phyloP scores from a whole-genome alignment of 2,797 vertebrate species.

The Sebastes jordani region DNA sequence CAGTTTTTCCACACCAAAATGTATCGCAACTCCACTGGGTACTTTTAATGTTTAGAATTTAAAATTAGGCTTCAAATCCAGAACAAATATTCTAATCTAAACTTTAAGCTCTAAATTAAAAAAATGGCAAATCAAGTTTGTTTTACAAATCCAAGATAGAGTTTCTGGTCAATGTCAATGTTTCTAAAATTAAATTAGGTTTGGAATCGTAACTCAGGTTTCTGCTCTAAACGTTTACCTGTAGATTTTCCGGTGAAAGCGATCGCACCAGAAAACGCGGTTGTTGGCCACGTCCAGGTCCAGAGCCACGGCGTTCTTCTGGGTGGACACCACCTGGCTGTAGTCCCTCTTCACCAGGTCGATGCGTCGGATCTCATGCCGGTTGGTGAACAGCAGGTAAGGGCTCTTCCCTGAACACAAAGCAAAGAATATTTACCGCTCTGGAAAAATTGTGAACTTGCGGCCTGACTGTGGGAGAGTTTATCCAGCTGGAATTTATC shows the following conservation, averaged over 20 bases:
- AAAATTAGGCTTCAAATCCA: background rate
- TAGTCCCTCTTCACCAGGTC: constrained; percentile 95
- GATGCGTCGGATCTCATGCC: constrained; percentile 94
- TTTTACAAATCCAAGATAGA: background rate
- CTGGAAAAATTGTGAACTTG: too few species aligned
- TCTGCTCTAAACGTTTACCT: constrained; percentile 79
- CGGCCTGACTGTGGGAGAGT: background rate
- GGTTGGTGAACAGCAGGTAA: constrained; percentile 95
- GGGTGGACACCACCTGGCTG: constrained; percentile 92
- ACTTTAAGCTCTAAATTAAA: background rate
- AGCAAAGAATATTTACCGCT: background rate
- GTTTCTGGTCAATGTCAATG: background rate
- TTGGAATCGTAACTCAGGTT: background rate
- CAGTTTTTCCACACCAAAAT: too few species aligned
- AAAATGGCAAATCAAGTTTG: background rate
- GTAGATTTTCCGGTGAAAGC: constrained; percentile 96
- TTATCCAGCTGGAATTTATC: background rate
- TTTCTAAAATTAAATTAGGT: background rate
- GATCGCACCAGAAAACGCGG: constrained; percentile 96
- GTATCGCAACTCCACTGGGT: background rate
- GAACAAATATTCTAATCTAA: background rate
- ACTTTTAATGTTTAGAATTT: background rate
- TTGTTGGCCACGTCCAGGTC: constrained; percentile 94
- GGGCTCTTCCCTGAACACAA: constrained; percentile 88
- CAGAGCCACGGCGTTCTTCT: constrained; percentile 94